These are phyloP conservation scores for Urosaurus nigricauda DNA, from an alignment of 2,797 vertebrate genomes.

Conservation along the genomic window DNA sequence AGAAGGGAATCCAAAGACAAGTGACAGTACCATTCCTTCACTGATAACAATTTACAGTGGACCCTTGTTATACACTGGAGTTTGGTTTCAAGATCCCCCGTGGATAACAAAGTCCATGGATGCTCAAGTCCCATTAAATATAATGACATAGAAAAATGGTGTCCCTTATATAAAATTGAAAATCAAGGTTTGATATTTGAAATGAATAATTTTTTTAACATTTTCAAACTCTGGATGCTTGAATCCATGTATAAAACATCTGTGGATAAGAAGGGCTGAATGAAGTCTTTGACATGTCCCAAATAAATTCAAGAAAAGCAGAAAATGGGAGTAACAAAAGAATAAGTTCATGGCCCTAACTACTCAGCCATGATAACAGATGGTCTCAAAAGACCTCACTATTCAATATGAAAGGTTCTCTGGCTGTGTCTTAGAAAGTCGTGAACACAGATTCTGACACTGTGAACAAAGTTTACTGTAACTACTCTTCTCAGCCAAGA, in stretches of 20 bases:
- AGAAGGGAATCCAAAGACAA: neutral
- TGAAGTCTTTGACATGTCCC: neutral
- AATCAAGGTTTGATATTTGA: too few species aligned
- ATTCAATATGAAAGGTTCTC: neutral
- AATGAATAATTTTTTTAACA: too few species aligned
- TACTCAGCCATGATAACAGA: neutral
- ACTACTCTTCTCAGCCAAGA: neutral
- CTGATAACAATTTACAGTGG: neutral
- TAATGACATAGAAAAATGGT: too few species aligned
- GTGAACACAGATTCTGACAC: neutral
- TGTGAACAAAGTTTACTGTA: neutral
- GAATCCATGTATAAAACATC: too few species aligned
- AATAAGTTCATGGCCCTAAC: neutral
- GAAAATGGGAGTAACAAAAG: neutral
- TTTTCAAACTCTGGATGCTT: too few species aligned
- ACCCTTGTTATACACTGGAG: too few species aligned
- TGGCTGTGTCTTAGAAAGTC: too few species aligned
- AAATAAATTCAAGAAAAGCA: neutral
- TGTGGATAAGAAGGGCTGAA: too few species aligned
- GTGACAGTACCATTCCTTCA: neutral
- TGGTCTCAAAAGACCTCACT: neutral
- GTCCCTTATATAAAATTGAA: too few species aligned
- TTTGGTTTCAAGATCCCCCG: too few species aligned
- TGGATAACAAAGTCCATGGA: too few species aligned
- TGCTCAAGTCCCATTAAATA: too few species aligned